These are phyloP conservation scores for Tribolium madens DNA, from an alignment of 1,140 invertebrate species.

Conservation along the genomic window DNA sequence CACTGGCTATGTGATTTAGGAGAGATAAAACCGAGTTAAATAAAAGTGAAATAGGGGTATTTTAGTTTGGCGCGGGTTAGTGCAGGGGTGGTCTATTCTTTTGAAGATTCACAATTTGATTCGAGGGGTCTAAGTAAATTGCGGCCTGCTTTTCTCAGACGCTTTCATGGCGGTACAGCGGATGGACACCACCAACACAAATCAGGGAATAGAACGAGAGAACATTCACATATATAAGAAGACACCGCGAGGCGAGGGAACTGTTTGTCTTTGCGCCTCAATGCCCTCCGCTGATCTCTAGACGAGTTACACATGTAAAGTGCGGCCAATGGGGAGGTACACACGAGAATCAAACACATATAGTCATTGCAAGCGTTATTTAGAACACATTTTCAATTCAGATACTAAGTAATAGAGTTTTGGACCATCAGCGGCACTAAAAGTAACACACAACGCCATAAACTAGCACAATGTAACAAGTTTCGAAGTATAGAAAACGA, in stretches of 20 bases:
- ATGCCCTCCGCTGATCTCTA: slow-evolving; percentile 4
- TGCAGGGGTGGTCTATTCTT: slow-evolving; percentile 54
- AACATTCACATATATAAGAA: slow-evolving; percentile 28
- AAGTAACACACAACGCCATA: too few species aligned
- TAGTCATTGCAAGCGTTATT: too few species aligned
- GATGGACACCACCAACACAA: slow-evolving; percentile 48
- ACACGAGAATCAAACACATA: too few species aligned
- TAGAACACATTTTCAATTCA: too few species aligned
- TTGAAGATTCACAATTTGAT: slow-evolving; percentile 64
- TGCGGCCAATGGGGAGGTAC: too few species aligned
- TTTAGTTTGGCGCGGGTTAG: slow-evolving; percentile 52
- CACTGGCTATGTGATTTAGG: slow-evolving; percentile 57
- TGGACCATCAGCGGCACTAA: too few species aligned
- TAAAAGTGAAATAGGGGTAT: slow-evolving; percentile 63
- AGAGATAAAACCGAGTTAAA: slow-evolving; percentile 61
- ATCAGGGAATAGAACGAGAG: slow-evolving; percentile 46
- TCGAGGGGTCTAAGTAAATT: slow-evolving; percentile 64
- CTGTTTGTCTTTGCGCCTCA: slow-evolving; percentile 33
- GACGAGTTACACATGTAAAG: slow-evolving; percentile 19
- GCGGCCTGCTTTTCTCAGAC: slow-evolving; percentile 58
- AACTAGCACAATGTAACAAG: too few species aligned
- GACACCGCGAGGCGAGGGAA: slow-evolving; percentile 24
- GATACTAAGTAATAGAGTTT: too few species aligned
- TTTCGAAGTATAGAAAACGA: too few species aligned
- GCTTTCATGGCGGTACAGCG: slow-evolving; percentile 51